These are phyloP conservation scores for Polyploca ridens DNA, from an alignment of 2,888 invertebrate species.

Conservation along the genomic window DNA sequence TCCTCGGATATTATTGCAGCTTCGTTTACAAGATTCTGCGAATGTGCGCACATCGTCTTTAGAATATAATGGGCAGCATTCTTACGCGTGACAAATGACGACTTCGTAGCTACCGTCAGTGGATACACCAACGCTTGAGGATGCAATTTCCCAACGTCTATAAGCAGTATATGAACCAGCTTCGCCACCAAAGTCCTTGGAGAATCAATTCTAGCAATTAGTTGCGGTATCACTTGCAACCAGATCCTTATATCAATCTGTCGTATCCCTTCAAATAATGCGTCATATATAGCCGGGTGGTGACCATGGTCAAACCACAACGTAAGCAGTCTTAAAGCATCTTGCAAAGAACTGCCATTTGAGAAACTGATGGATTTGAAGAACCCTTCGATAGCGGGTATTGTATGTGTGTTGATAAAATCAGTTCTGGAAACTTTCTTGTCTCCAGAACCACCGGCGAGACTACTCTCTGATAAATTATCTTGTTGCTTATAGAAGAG, in stretches of 20 bases:
- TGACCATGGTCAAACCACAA: conserved; percentile 99
- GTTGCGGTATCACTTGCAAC: conserved; percentile 99
- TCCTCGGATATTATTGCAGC: conserved; percentile 98
- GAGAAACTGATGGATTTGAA: conserved; percentile 97
- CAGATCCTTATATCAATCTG: conserved; percentile 98
- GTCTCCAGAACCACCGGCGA: conserved; percentile 72
- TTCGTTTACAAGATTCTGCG: conserved; percentile 95
- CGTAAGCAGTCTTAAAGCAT: conserved; percentile 96
- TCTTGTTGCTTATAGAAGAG: conserved; percentile 84
- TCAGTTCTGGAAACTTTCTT: conserved; percentile 74
- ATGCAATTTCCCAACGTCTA: conserved; percentile 98
- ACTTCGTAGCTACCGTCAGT: conserved; percentile 98
- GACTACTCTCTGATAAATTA: conserved; percentile 73
- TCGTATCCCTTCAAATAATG: conserved; percentile 95
- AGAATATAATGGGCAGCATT: conserved; percentile 97
- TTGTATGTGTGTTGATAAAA: conserved; percentile 87
- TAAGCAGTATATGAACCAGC: conserved; percentile 95
- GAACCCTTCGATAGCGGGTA: conserved; percentile 97
- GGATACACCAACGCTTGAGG: conserved; percentile 99
- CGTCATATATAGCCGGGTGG: conserved; percentile 95
- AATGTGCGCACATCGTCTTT: conserved; percentile 97
- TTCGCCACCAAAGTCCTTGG: conserved; percentile 94
- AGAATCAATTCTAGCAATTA: conserved; percentile 99
- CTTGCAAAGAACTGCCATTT: conserved; percentile 96
- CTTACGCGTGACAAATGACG: conserved; percentile 91